These are phyloP conservation scores for Nothoprocta perdicaria DNA, from an alignment of 2,113 vertebrate species.

Conservation along the genomic window DNA sequence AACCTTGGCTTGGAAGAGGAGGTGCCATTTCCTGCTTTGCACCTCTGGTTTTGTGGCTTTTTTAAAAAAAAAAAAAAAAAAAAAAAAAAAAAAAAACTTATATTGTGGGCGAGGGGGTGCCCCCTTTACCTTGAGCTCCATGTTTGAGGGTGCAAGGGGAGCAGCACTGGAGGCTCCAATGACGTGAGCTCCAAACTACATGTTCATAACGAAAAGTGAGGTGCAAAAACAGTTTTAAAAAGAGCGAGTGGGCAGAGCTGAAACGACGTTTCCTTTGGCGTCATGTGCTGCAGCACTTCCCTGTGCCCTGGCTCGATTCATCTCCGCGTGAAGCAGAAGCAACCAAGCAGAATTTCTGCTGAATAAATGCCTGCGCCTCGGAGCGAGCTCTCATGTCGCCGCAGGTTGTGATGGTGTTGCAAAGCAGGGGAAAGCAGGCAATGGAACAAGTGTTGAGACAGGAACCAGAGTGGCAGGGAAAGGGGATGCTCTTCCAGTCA, in stretches of 20 bases:
- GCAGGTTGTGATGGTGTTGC: neutral
- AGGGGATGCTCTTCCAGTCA: neutral
- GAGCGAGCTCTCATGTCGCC: neutral
- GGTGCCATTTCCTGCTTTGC: neutral
- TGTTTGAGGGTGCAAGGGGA: neutral
- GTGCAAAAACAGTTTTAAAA: neutral
- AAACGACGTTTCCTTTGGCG: neutral
- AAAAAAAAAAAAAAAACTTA: neutral
- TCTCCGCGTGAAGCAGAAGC: neutral
- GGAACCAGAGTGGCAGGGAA: neutral
- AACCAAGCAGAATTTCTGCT: neutral
- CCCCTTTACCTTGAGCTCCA: neutral
- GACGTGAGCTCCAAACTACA: neutral
- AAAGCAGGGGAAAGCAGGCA: neutral
- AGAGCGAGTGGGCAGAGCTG: neutral
- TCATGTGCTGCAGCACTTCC: neutral
- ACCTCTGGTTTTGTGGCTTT: neutral
- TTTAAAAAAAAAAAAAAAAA: neutral
- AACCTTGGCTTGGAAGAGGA: neutral
- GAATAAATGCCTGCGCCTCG: neutral
- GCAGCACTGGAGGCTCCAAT: neutral
- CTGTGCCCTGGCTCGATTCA: neutral
- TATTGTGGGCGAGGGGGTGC: rapidly evolving
- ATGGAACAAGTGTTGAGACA: too few relatives aligned
- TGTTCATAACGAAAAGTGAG: neutral